Evolutionary conservation across 1,140 invertebrate species (phyloP).

Genomic region (Hestina assimilis): DNA sequence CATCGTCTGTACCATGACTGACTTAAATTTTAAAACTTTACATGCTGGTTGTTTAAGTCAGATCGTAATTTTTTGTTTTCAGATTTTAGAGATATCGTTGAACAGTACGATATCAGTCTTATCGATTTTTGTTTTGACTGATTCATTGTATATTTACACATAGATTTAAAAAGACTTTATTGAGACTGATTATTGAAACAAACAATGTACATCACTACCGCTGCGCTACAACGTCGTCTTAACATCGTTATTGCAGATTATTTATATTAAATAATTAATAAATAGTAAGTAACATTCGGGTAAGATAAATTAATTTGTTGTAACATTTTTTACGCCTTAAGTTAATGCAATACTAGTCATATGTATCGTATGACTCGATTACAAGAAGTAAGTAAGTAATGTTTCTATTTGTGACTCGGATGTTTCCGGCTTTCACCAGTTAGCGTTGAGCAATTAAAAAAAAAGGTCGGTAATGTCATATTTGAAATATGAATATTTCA

Average conservation of each 20-base stretch:
- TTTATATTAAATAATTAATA: too few relatives aligned
- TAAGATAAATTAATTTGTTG: constrained; percentile 6
- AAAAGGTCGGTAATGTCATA: constrained; percentile 28
- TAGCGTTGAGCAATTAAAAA: constrained; percentile 9
- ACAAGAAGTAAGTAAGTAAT: constrained; percentile 65
- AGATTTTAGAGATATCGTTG: too few relatives aligned
- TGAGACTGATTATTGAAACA: too few relatives aligned
- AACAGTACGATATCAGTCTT: too few relatives aligned
- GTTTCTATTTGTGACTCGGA: constrained; percentile 60
- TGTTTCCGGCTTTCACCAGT: constrained; percentile 57
- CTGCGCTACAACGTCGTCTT: neutral
- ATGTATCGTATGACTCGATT: constrained; percentile 56
- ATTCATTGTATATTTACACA: too few relatives aligned
- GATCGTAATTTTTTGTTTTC: neutral
- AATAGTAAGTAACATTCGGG: neutral
- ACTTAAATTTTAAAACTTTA: constrained; percentile 3
- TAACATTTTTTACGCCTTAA: constrained; percentile 20
- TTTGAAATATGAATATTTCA: constrained; percentile 10
- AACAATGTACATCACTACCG: too few relatives aligned
- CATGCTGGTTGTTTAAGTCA: neutral
- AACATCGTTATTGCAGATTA: too few relatives aligned
- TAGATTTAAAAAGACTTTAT: too few relatives aligned
- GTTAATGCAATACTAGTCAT: constrained; percentile 37
- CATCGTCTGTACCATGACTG: constrained; percentile 14
- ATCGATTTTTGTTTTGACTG: too few relatives aligned